Percentiles rank a stretch among this genome's conserved stretches.
Conservation (phyloP, 2,113 vertebrate genomes). For the Dolichallabes microphthalmus region DNA sequence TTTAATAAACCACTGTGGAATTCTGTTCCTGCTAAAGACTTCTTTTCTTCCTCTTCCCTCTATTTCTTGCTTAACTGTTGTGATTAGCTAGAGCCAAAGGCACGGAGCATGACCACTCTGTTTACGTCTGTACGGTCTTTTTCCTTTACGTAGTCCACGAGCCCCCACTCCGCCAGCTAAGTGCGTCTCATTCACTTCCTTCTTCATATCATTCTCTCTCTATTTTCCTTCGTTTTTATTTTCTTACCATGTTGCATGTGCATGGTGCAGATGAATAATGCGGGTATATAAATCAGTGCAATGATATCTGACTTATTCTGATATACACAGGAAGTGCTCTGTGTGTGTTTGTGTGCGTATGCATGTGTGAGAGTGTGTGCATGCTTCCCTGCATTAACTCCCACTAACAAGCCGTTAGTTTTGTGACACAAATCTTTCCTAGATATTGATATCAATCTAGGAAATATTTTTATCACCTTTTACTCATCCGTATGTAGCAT, state of each 20-base stretch:
- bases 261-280: constrained; percentile 18
- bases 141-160: constrained; percentile 53
- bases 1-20: constrained; percentile 46
- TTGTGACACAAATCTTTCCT: background rate
- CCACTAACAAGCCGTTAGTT: background rate
- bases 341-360: constrained; percentile 19
- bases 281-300: background rate
- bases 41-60: constrained; percentile 64
- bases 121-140: constrained; percentile 55
- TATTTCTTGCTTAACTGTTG: constrained; percentile 15
- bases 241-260: constrained; percentile 24
- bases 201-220: background rate
- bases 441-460: background rate
- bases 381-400: background rate
- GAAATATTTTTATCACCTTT: background rate
- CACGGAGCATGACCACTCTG: constrained; percentile 52
- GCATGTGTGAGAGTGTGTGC: background rate
- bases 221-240: background rate
- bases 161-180: constrained; percentile 53
- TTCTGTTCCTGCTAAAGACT: constrained; percentile 70
- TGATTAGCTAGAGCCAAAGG: constrained; percentile 47
- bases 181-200: constrained; percentile 34
- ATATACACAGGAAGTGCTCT: background rate
- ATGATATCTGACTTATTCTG: background rate
- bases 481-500: background rate